phyloP scores from a whole-genome alignment of 2,113 vertebrate species.

The Oreochromis spilurus region DNA sequence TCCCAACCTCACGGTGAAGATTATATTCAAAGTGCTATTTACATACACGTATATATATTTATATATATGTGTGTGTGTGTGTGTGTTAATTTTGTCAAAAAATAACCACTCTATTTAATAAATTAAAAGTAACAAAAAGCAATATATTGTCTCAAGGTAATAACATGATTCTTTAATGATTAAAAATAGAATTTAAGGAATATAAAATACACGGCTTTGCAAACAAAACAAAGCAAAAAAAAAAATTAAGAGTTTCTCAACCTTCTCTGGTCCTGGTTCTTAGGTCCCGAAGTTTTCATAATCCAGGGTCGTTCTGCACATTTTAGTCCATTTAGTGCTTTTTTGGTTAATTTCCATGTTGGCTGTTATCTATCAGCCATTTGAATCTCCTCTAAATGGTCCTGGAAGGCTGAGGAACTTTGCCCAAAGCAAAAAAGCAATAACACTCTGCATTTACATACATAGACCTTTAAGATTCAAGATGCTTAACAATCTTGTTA shows the following conservation, averaged over 20 bases:
- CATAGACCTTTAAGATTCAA: slow-evolving; percentile 30
- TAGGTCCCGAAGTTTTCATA: neutral
- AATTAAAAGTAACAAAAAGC: slow-evolving; percentile 49
- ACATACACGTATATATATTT: neutral
- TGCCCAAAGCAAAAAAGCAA: neutral
- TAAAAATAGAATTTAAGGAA: slow-evolving; percentile 64
- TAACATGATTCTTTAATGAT: slow-evolving; percentile 27
- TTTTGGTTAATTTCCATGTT: neutral
- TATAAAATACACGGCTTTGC: slow-evolving; percentile 50
- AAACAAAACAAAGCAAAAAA: neutral
- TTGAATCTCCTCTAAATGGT: neutral
- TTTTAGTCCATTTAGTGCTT: neutral
- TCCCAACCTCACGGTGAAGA: neutral
- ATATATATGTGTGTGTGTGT: neutral
- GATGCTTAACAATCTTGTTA: slow-evolving; percentile 6
- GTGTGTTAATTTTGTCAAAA: slow-evolving; percentile 24
- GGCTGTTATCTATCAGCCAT: neutral
- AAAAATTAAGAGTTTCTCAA: slow-evolving; percentile 27
- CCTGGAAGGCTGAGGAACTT: slow-evolving; percentile 23
- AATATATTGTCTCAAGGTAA: slow-evolving; percentile 11
- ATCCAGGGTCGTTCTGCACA: neutral
- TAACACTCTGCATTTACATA: slow-evolving; percentile 12
- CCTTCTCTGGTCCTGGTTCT: neutral
- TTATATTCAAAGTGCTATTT: slow-evolving; percentile 40
- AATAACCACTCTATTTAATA: slow-evolving; percentile 48